Conservation (phyloP, 2,888 invertebrate species). For the Heteromyza rotundicornis region DNA sequence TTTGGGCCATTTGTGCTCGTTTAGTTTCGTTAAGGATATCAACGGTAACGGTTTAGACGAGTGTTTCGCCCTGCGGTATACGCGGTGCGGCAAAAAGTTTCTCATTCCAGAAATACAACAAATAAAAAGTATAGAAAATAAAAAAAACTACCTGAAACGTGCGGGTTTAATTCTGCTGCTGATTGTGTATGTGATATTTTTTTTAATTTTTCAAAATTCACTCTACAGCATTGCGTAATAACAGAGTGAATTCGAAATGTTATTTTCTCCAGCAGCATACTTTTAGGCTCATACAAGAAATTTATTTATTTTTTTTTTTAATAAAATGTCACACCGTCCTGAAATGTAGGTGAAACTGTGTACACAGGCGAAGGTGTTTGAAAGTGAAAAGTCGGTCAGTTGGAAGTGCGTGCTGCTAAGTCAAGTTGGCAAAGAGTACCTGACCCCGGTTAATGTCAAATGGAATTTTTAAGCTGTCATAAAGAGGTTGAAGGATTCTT, state of each 20-base stretch:
- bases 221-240: constrained; percentile 8
- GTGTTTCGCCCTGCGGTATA: too few species aligned
- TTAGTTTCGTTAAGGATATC: constrained; percentile 44
- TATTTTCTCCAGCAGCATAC: constrained; percentile 13
- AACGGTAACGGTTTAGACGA: constrained; percentile 38
- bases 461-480: not conserved
- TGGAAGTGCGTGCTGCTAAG: not conserved
- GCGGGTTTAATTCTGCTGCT: too few species aligned
- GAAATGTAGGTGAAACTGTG: too few species aligned
- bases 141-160: constrained; percentile 1
- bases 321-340: too few species aligned
- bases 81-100: not conserved
- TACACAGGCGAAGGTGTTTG: not conserved
- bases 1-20: constrained; percentile 37
- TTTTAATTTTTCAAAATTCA: not conserved
- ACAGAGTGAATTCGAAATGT: not conserved
- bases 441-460: constrained; percentile 28
- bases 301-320: too few species aligned
- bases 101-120: too few species aligned
- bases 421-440: constrained; percentile 4
- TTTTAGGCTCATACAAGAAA: constrained; percentile 10
- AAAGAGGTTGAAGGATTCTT: not conserved
- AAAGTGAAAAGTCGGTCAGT: not conserved
- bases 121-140: too few species aligned
- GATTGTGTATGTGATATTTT: too few species aligned